These are phyloP conservation scores for Melangyna quadrimaculata DNA, from an alignment of 2,888 invertebrate species.

Conservation along the genomic window DNA sequence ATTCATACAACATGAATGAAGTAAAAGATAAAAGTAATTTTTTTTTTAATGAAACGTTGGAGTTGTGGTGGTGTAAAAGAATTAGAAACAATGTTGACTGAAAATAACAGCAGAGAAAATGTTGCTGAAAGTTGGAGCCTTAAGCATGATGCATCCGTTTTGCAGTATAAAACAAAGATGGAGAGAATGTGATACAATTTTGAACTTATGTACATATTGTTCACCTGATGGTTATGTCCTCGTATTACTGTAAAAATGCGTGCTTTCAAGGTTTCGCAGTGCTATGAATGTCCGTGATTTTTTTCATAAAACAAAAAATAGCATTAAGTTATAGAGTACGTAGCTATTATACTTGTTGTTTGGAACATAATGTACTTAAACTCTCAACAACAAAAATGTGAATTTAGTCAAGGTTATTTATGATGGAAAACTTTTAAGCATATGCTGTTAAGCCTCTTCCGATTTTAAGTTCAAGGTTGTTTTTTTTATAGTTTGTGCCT, in stretches of 20 bases:
- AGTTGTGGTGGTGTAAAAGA: background rate
- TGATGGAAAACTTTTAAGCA: background rate
- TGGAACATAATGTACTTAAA: background rate
- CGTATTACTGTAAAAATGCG: background rate
- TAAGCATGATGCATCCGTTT: background rate
- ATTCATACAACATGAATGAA: background rate
- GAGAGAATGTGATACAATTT: background rate
- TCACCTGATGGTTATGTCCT: background rate
- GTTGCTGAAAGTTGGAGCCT: background rate
- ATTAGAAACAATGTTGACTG: background rate
- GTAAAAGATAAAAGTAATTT: conserved; percentile 32
- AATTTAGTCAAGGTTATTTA: conserved; percentile 1
- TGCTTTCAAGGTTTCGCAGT: conserved; percentile 16
- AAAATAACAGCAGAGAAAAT: background rate
- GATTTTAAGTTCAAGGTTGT: conserved; percentile 9
- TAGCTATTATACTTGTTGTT: background rate
- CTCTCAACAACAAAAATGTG: background rate
- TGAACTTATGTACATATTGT: background rate
- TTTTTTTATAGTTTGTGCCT: background rate
- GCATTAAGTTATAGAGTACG: background rate
- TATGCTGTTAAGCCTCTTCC: background rate
- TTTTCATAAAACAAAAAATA: background rate
- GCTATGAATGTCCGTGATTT: background rate
- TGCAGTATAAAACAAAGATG: background rate
- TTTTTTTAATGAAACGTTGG: background rate